Conservation (phyloP, 2,888 invertebrate species). For the Parapristionchus giblindavisi region DNA sequence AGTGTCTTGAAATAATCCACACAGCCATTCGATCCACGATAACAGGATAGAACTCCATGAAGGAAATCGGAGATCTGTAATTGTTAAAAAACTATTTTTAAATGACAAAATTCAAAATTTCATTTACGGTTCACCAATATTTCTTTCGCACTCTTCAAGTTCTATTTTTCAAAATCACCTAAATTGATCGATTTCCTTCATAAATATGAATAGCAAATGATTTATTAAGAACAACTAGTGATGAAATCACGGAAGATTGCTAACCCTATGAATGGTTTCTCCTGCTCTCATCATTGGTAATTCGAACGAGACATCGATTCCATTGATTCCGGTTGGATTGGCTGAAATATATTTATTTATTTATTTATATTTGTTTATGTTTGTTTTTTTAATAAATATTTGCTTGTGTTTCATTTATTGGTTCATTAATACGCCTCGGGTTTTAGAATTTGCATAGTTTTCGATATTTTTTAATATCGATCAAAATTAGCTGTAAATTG, state of each 20-base stretch:
- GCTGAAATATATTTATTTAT: slow-evolving; percentile 38
- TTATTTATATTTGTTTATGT: neutral
- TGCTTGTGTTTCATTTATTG: too few relatives aligned
- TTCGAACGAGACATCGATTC: slow-evolving; percentile 48
- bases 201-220: neutral
- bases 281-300: slow-evolving; percentile 46
- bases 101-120: too few relatives aligned
- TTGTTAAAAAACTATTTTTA: too few relatives aligned
- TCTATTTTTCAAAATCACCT: neutral
- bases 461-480: too few relatives aligned
- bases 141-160: neutral
- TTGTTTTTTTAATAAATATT: neutral
- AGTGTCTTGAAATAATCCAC: slow-evolving; percentile 6
- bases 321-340: slow-evolving; percentile 41
- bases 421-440: too few relatives aligned
- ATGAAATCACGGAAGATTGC: too few relatives aligned
- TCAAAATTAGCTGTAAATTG: too few relatives aligned
- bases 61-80: slow-evolving; percentile 6
- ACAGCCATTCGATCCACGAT: neutral
- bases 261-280: slow-evolving; percentile 21
- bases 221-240: neutral
- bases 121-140: neutral
- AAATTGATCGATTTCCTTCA: neutral
- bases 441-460: too few relatives aligned
- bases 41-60: neutral